These are phyloP conservation scores for Calvadosia cruxmelitensis DNA, from an alignment of 30 jellyfish, hydroid and myxozoan genomes.

Conservation along the genomic window DNA sequence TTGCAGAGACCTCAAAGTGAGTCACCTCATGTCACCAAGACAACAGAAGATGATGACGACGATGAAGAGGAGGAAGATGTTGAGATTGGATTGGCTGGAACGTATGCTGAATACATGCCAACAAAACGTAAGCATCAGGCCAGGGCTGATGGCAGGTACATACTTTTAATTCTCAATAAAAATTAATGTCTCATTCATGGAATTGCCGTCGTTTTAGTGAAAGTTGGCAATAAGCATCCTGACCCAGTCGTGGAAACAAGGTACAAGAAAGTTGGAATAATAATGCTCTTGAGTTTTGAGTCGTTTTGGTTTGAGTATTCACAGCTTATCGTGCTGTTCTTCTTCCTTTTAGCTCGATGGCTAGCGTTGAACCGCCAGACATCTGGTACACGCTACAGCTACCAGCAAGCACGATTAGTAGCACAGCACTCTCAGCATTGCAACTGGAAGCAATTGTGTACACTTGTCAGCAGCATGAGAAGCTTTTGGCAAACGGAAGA, in stretches of 20 bases:
- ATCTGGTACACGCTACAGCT: constrained; percentile 82
- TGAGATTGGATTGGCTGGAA: constrained; percentile 59
- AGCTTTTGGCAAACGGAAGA: constrained; percentile 75
- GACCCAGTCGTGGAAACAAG: constrained; percentile 99
- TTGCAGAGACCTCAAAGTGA: constrained; percentile 11
- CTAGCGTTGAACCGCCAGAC: constrained; percentile 98
- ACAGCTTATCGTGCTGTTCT: too few species aligned
- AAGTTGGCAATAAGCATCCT: constrained; percentile 87
- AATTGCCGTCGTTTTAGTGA: constrained; percentile 22
- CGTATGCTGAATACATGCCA: constrained; percentile 92
- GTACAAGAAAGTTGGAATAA: too few species aligned
- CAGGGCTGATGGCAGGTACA: background rate
- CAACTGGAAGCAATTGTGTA: constrained; percentile 98
- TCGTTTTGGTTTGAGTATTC: background rate
- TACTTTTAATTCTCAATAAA: too few species aligned
- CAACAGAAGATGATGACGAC: constrained; percentile 21
- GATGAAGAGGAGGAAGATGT: constrained; percentile 74
- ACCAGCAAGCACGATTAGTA: constrained; percentile 52
- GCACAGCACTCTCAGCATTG: constrained; percentile 74
- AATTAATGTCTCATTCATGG: background rate
- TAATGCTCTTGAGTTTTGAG: background rate
- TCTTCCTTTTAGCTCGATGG: constrained; percentile 75
- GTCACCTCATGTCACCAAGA: background rate
- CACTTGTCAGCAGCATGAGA: constrained; percentile 98
- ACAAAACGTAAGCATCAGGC: constrained; percentile 53